A percentile compares a stretch with the other conserved stretches of the same genome.
phyloP scores from a whole-genome alignment of 2,888 invertebrate genomes.

The Lasiommata megera region DNA sequence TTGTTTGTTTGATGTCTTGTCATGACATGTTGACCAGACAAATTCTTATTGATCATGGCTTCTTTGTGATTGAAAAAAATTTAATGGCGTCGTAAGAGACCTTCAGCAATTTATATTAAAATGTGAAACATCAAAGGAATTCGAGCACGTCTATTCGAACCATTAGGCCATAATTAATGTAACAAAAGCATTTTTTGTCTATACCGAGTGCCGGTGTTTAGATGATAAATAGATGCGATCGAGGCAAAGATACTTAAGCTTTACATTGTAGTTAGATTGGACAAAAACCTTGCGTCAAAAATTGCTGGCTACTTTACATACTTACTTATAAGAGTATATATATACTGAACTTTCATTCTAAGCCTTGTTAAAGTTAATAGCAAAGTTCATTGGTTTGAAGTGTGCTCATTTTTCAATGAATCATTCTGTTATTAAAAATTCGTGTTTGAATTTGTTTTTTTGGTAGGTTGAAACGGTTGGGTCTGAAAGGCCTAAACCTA shows the following conservation, averaged over 20 bases:
- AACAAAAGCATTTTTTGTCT: constrained; percentile 20
- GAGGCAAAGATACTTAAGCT: neutral
- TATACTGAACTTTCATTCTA: too few relatives aligned
- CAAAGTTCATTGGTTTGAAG: too few relatives aligned
- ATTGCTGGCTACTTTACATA: too few relatives aligned
- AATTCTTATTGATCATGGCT: neutral
- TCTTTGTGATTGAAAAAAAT: neutral
- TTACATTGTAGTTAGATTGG: neutral
- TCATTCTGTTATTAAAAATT: too few relatives aligned
- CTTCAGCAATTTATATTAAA: constrained; percentile 1
- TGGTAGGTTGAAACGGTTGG: too few relatives aligned
- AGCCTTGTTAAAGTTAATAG: too few relatives aligned
- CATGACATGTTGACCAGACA: neutral
- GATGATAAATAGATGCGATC: constrained; percentile 26
- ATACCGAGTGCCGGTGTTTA: constrained; percentile 17
- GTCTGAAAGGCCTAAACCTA: too few relatives aligned
- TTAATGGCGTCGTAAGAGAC: neutral
- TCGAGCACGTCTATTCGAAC: constrained; percentile 15
- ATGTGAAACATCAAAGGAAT: constrained; percentile 20
- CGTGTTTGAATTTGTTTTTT: too few relatives aligned
- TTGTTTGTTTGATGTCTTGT: neutral
- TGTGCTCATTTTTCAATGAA: too few relatives aligned
- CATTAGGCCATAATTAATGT: constrained; percentile 32
- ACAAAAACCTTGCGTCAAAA: too few relatives aligned
- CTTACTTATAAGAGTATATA: too few relatives aligned